Evolutionary conservation across 2,888 invertebrate genomes (phyloP).

Genomic region (Xanthia icteritia): DNA sequence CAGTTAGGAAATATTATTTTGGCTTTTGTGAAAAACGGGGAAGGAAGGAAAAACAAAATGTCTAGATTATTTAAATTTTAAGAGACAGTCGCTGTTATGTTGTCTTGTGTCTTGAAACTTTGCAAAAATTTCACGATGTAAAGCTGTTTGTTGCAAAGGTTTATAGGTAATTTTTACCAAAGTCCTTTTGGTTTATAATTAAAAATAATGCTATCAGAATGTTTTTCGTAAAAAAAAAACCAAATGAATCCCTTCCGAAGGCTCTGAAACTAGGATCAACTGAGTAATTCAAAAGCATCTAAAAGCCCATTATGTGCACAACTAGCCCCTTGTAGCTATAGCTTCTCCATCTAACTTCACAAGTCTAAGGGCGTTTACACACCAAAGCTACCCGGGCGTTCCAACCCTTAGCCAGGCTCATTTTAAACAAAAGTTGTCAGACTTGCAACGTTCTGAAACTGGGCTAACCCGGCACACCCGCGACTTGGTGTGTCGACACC

Average conservation of each 20-base stretch:
- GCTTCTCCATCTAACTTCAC: slow-evolving; percentile 10
- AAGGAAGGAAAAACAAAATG: not conserved
- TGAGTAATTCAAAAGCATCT: not conserved
- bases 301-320: not conserved
- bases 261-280: not conserved
- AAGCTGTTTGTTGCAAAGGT: not conserved
- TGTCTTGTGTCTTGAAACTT: no score
- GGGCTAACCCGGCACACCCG: not conserved
- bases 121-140: no score
- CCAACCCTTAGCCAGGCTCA: not conserved
- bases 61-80: not conserved
- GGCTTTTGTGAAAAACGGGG: not conserved
- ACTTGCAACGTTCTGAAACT: not conserved
- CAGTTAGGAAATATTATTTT: not conserved
- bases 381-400: not conserved
- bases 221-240: not conserved
- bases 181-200: not conserved
- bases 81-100: no score
- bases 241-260: not conserved
- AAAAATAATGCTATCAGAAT: not conserved
- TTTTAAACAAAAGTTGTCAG: not conserved
- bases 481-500: not conserved
- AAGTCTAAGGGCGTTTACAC: slow-evolving; percentile 3
- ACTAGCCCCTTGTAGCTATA: not conserved
- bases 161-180: no score